Percentiles rank a stretch among this genome's conserved stretches.
Conservation (phyloP, 2,113 vertebrate genomes). For the Urocynchramus pylzowi region DNA sequence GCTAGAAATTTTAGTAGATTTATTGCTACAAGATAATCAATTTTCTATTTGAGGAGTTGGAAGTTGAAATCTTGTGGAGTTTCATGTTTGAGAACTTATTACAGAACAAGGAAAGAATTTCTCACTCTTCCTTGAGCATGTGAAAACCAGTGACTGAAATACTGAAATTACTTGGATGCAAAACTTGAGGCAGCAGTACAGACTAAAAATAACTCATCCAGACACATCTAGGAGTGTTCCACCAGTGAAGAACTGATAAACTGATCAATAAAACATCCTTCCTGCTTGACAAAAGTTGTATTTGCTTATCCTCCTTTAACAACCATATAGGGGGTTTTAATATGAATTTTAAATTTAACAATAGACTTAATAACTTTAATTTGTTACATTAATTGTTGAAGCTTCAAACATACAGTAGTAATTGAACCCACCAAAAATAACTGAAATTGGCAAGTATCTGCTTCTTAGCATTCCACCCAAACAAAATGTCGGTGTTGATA, state of each 20-base stretch:
- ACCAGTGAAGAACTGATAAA: background rate
- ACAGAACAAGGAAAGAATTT: background rate
- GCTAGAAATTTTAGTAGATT: background rate
- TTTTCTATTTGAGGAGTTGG: background rate
- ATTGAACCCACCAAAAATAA: background rate
- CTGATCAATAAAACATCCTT: background rate
- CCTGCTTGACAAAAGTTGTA: background rate
- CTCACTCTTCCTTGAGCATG: background rate
- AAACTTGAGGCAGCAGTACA: background rate
- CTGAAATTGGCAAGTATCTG: background rate
- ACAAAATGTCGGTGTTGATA: conserved; percentile 19
- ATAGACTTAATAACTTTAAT: background rate
- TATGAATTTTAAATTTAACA: background rate
- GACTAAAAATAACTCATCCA: background rate
- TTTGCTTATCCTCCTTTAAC: background rate
- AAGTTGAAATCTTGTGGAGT: background rate
- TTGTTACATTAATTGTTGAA: background rate
- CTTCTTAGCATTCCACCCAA: conserved; percentile 8
- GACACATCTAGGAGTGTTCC: background rate
- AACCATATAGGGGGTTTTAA: background rate
- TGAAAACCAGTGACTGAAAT: background rate
- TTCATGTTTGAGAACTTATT: background rate
- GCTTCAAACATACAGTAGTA: background rate
- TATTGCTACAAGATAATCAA: background rate
- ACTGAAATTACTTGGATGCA: background rate